These are phyloP conservation scores for Ranitomeya imitator DNA, from an alignment of 2,113 vertebrate species.

Conservation along the genomic window DNA sequence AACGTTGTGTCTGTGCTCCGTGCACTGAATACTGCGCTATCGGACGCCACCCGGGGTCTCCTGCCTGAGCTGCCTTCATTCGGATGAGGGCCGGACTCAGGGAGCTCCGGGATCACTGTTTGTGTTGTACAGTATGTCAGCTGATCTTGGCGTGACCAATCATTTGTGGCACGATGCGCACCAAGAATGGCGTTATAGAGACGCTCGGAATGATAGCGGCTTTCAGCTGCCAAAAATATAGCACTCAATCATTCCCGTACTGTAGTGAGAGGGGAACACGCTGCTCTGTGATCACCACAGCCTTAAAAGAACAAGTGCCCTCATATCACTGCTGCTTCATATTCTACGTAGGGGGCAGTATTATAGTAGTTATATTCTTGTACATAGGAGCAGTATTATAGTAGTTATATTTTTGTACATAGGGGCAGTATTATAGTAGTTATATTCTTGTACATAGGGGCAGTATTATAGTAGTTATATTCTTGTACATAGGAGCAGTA, in stretches of 20 bases:
- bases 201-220: background rate
- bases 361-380: background rate
- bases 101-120: background rate
- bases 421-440: constrained; percentile 5
- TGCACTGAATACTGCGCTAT: background rate
- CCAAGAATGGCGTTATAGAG: constrained; percentile 6
- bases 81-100: background rate
- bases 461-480: too few species aligned
- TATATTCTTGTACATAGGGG: background rate
- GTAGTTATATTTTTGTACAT: constrained; percentile 9
- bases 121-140: constrained; percentile 18
- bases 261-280: background rate
- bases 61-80: background rate
- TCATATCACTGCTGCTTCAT: background rate
- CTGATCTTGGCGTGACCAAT: background rate
- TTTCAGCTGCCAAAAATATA: constrained; percentile 12
- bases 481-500: too few species aligned
- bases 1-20: background rate
- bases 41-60: background rate
- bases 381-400: background rate
- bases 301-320: background rate
- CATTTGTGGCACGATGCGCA: background rate
- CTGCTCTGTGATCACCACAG: background rate
- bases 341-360: background rate
- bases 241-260: background rate